Evolutionary conservation across 1,140 invertebrate species (phyloP).

Genomic region (Bombus huntii): DNA sequence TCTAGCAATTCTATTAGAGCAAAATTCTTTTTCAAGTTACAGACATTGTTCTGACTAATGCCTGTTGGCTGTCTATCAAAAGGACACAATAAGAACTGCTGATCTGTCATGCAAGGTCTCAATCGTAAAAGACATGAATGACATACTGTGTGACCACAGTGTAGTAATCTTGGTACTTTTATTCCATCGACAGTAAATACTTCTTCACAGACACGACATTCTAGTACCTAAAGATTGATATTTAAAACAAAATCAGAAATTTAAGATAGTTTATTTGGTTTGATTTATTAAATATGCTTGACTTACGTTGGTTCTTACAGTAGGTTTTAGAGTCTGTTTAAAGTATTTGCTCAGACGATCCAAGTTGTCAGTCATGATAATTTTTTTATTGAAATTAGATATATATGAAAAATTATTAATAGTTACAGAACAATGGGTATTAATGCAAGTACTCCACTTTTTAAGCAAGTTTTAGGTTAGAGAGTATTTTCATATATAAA

Average conservation of each 20-base stretch:
- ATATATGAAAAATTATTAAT: background rate
- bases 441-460: background rate
- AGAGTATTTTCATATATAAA: background rate
- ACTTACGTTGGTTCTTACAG: constrained; percentile 52
- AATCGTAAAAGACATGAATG: constrained; percentile 85
- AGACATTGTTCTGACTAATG: constrained; percentile 83
- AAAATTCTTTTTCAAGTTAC: constrained; percentile 87
- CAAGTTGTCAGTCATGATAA: constrained; percentile 51
- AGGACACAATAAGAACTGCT: constrained; percentile 84
- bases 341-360: constrained; percentile 29
- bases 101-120: constrained; percentile 73
- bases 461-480: background rate
- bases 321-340: constrained; percentile 46
- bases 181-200: constrained; percentile 85
- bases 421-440: background rate
- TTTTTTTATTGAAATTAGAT: background rate
- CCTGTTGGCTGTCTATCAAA: constrained; percentile 86
- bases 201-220: constrained; percentile 86
- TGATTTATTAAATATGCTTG: background rate
- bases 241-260: background rate
- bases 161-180: constrained; percentile 85
- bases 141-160: constrained; percentile 86
- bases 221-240: constrained; percentile 80
- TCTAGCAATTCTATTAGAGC: constrained; percentile 85
- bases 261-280: background rate